Percentiles rank a stretch among this genome's conserved stretches.
These are phyloP conservation scores for Anhinga anhinga DNA, from an alignment of 2,113 vertebrate genomes.

Conservation along the genomic window DNA sequence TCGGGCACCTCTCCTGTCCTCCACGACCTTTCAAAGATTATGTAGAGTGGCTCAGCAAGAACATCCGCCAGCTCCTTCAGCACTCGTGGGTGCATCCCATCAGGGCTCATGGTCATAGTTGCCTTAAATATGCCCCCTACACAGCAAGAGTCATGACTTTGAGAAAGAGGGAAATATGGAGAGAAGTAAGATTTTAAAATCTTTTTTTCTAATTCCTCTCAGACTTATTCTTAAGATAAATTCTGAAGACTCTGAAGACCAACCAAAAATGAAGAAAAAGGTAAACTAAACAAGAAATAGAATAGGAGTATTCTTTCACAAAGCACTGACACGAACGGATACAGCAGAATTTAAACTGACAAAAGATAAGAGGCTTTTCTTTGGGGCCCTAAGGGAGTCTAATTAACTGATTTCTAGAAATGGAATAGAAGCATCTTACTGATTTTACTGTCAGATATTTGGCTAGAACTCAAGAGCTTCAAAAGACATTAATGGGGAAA, in stretches of 20 bases:
- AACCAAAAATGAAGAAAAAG: background rate
- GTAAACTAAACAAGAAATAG: background rate
- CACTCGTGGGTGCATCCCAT: too few relatives aligned
- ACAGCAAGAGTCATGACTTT: background rate
- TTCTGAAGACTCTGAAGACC: background rate
- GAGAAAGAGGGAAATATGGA: background rate
- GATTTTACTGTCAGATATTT: conserved; percentile 54
- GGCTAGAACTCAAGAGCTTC: conserved; percentile 55
- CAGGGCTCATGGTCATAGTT: background rate
- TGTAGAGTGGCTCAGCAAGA: too few relatives aligned
- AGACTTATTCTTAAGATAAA: background rate
- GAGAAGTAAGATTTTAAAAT: background rate
- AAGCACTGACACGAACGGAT: background rate
- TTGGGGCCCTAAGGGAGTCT: conserved; percentile 14
- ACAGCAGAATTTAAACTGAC: conserved; percentile 47
- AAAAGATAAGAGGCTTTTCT: conserved; percentile 39
- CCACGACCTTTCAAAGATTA: too few relatives aligned
- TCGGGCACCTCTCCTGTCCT: too few relatives aligned
- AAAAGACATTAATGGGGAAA: conserved; percentile 6
- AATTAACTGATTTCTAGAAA: conserved; percentile 50
- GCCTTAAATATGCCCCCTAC: background rate
- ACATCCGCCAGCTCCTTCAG: too few relatives aligned
- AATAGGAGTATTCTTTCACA: background rate
- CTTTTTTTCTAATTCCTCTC: background rate
- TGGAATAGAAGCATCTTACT: background rate